phyloP scores from a whole-genome alignment of 92 coral and sea anemone genomes.

The Umimayanthus chanpuru region DNA sequence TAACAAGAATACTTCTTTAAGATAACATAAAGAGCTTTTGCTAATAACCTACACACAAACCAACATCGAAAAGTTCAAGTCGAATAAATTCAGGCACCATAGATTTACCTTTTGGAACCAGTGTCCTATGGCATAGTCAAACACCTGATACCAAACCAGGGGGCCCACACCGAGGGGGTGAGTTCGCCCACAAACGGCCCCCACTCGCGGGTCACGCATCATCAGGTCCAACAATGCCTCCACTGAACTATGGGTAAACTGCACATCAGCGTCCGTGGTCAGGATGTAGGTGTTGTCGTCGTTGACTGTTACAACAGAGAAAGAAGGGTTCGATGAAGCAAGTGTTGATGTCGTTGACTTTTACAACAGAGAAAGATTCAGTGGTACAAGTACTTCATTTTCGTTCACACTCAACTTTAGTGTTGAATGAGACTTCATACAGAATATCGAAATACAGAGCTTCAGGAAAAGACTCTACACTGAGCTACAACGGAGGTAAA shows the following conservation, averaged over 20 bases:
- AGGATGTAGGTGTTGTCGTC: constrained; percentile 94
- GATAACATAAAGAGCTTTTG: too few relatives aligned
- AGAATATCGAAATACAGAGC: neutral
- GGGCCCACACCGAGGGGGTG: constrained; percentile 95
- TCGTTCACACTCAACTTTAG: neutral
- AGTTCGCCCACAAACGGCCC: constrained; percentile 93
- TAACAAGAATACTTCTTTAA: too few relatives aligned
- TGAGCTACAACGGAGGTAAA: too few relatives aligned
- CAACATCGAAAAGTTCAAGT: too few relatives aligned
- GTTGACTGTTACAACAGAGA: constrained; percentile 49
- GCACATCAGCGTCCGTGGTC: constrained; percentile 94
- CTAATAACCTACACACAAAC: too few relatives aligned
- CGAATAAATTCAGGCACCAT: neutral
- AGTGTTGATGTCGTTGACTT: constrained; percentile 73
- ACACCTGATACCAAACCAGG: constrained; percentile 90
- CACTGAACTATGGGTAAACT: constrained; percentile 86
- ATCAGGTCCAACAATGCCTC: constrained; percentile 89
- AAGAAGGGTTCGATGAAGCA: neutral
- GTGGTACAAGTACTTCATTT: neutral
- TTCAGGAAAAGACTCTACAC: too few relatives aligned
- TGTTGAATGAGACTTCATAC: neutral
- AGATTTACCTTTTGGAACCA: constrained; percentile 93
- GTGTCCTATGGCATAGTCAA: constrained; percentile 96
- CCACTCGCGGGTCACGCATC: constrained; percentile 86
- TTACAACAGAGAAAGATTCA: neutral